Evolutionary conservation across 37 sponge, comb jelly and placozoan genomes (phyloP).

Genomic region (Mnemiopsis leidyi): DNA sequence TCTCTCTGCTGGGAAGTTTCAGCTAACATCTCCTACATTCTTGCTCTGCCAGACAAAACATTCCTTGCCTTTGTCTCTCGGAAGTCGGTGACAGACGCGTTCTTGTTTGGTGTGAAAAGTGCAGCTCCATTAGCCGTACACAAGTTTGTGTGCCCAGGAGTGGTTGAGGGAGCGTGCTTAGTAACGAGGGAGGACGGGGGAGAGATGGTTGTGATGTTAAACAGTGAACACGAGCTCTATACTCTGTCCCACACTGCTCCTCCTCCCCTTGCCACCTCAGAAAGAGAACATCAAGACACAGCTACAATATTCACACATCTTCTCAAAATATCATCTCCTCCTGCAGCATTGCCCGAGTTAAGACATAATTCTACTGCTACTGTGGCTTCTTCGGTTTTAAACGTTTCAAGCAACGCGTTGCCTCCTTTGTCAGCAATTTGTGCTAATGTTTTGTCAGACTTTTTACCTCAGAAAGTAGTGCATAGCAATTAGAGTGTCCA

Average conservation of each 20-base stretch:
- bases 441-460: conserved; percentile 19
- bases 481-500: background rate
- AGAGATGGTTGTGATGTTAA: conserved; percentile 5
- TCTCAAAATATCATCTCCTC: background rate
- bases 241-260: background rate
- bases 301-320: conserved; percentile 31
- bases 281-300: background rate
- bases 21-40: conserved; percentile 23
- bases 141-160: conserved; percentile 61
- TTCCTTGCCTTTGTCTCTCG: conserved; percentile 35
- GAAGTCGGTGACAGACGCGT: conserved; percentile 25
- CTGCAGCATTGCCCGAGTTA: background rate
- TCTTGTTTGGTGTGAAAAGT: background rate
- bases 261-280: background rate
- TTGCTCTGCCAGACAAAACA: background rate
- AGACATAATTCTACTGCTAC: conserved; percentile 6
- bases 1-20: conserved; percentile 38
- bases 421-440: conserved; percentile 40
- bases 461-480: conserved; percentile 3
- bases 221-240: conserved; percentile 50
- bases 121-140: conserved; percentile 25
- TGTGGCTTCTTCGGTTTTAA: background rate
- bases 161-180: background rate
- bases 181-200: conserved; percentile 24
- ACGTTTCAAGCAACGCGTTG: background rate